These are phyloP conservation scores for Gambusia yucatana DNA, from an alignment of 2,797 vertebrate genomes.

Conservation along the genomic window DNA sequence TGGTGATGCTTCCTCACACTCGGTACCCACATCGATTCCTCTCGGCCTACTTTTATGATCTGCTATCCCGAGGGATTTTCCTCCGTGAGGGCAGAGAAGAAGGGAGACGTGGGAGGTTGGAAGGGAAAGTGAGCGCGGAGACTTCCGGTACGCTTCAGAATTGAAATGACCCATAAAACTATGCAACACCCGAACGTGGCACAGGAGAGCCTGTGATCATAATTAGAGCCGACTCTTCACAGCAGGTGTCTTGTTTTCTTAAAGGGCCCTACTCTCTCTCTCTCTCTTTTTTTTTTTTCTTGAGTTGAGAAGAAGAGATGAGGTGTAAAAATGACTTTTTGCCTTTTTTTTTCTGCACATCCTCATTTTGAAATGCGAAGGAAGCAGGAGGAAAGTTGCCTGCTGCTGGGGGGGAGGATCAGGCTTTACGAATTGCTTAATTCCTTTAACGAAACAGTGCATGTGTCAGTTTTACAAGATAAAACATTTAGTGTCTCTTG, in stretches of 20 bases:
- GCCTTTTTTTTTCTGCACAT: too few species aligned
- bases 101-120: not conserved
- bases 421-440: too few species aligned
- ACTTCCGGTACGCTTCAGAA: conserved; percentile 73
- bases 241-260: not conserved
- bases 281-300: not conserved
- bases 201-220: conserved; percentile 20
- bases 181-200: conserved; percentile 61
- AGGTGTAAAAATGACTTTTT: not conserved
- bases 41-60: conserved; percentile 72
- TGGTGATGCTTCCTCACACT: conserved; percentile 28
- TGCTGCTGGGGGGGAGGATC: too few species aligned
- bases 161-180: conserved; percentile 77
- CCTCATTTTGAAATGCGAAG: too few species aligned
- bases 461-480: not conserved
- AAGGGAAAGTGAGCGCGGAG: conserved; percentile 38
- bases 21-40: conserved; percentile 65
- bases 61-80: conserved; percentile 41
- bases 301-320: not conserved
- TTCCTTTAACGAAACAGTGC: not conserved
- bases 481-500: not conserved
- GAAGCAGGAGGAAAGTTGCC: too few species aligned
- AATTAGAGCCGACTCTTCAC: not conserved
- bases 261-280: not conserved
- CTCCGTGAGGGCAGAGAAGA: conserved; percentile 35